Evolutionary conservation across 2,113 vertebrate species (phyloP), one percentile per base, ranked within the genome.

Genomic region (Hydropotes inermis): DNA sequence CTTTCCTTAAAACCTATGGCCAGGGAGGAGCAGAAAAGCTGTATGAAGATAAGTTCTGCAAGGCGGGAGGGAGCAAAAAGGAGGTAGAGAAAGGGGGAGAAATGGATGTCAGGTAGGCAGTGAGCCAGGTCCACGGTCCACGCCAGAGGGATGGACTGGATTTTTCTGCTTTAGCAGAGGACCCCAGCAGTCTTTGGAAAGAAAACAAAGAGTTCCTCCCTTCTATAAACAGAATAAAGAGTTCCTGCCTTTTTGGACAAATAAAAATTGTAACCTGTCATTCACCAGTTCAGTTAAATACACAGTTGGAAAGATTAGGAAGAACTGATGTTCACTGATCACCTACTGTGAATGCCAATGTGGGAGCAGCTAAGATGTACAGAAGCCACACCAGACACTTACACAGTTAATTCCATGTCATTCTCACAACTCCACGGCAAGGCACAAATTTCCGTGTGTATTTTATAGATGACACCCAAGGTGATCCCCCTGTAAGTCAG

Each of bases 101-200:
- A 82, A 84, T n/a, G 36, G 33, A 36, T 94, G 36, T 45, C 52
- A 61, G 76, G 33, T 28, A 90, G 21, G 21, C 39, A 81, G 17
- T 85, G 33, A 76, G n/a, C 54, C 28, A 28, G 87, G 27, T 58
- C n/a, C 8, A 83, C 87, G 87, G 27, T 58, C n/a, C 8, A 83
- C 87, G 76, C 43, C 30, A 50, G 55, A 87, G 27, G 11, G 16
- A n/a, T 36, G 70, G 36, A 58, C 2, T 95, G 61, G 16, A 79
- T 90, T 98, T 97, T 98, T 96, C 95, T 43, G 67, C 14, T 87
- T 95, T 81, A 92, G 52, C 84, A 94, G 30, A 60, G 25, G n/a
- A 85, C 25, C 12, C 57, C 83, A 83, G n/a, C 45, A 57, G 64
- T 1, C 81, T 94, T 95, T 45, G 21, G 45, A 93, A 90, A 85